Evolutionary conservation across 2,888 invertebrate species (phyloP).

Genomic region (Caenorhabditis sp.): DNA sequence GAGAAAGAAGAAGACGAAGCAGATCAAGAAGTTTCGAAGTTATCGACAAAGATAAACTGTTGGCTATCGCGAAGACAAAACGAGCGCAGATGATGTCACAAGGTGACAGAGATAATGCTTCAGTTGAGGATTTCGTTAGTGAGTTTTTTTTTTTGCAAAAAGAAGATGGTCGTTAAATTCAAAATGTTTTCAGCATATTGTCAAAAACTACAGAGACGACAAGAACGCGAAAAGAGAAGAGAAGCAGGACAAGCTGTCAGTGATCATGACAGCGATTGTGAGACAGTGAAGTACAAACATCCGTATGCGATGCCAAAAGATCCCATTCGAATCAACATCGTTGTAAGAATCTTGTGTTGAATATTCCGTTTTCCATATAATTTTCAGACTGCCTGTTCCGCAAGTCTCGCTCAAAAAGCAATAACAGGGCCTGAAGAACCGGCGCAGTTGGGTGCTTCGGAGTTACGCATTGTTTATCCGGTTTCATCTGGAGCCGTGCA

Average conservation of each 20-base stretch:
- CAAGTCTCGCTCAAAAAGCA: constrained; percentile 55
- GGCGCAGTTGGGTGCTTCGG: constrained; percentile 48
- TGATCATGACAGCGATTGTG: constrained; percentile 67
- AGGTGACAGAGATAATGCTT: constrained; percentile 53
- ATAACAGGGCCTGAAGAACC: constrained; percentile 44
- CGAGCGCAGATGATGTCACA: constrained; percentile 67
- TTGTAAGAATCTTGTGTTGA: constrained; percentile 36
- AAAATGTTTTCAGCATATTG: constrained; percentile 66
- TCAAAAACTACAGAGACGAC: constrained; percentile 65
- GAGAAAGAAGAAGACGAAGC: constrained; percentile 29
- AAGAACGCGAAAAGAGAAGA: constrained; percentile 66
- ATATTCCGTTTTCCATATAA: neutral
- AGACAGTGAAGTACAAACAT: constrained; percentile 58
- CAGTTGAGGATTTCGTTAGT: constrained; percentile 71
- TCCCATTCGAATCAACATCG: constrained; percentile 70
- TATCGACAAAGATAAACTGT: constrained; percentile 77
- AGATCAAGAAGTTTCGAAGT: constrained; percentile 54
- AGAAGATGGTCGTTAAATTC: neutral
- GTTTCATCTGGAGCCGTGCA: constrained; percentile 78
- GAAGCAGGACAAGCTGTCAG: constrained; percentile 68
- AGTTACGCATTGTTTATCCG: constrained; percentile 74
- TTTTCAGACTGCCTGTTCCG: constrained; percentile 43
- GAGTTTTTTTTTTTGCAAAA: constrained; percentile 31
- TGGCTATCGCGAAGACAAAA: constrained; percentile 77
- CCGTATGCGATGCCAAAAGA: constrained; percentile 67